phyloP scores from a whole-genome alignment of 1,140 invertebrate species.

The Battus philenor region DNA sequence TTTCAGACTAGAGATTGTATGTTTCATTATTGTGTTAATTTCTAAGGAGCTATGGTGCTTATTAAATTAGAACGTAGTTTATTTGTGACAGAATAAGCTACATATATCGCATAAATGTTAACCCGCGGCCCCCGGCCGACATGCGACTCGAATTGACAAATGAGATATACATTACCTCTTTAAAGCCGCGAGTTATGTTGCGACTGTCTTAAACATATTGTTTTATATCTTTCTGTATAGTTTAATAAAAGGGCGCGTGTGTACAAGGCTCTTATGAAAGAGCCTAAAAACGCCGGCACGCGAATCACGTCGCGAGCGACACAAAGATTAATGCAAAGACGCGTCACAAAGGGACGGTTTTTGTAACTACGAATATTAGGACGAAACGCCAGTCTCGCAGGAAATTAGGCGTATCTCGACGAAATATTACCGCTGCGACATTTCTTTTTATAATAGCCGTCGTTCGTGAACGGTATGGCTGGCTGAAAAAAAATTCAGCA shows the following conservation, averaged over 20 bases:
- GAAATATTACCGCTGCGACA: conserved; percentile 7
- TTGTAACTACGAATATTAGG: conserved; percentile 11
- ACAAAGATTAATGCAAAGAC: conserved; percentile 12
- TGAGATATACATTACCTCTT: too few relatives aligned
- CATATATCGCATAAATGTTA: too few relatives aligned
- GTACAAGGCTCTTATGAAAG: background rate
- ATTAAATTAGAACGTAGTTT: too few relatives aligned
- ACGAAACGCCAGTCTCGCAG: conserved; percentile 12
- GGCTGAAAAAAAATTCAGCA: conserved; percentile 2
- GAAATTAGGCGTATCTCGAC: conserved; percentile 12
- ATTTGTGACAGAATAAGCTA: too few relatives aligned
- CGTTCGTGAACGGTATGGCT: background rate
- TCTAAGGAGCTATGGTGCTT: too few relatives aligned
- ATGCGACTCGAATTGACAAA: too few relatives aligned
- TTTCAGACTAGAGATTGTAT: too few relatives aligned
- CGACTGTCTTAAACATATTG: too few relatives aligned
- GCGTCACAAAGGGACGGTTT: conserved; percentile 10
- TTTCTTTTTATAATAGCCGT: conserved; percentile 10
- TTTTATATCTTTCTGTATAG: too few relatives aligned
- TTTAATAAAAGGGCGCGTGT: background rate
- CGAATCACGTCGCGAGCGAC: background rate
- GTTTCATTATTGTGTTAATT: too few relatives aligned
- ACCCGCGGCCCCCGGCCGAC: too few relatives aligned
- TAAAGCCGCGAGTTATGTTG: too few relatives aligned
- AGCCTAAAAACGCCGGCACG: background rate